Evolutionary conservation across 2,113 vertebrate genomes (phyloP).

Genomic region (Notarius lentiginosus): DNA sequence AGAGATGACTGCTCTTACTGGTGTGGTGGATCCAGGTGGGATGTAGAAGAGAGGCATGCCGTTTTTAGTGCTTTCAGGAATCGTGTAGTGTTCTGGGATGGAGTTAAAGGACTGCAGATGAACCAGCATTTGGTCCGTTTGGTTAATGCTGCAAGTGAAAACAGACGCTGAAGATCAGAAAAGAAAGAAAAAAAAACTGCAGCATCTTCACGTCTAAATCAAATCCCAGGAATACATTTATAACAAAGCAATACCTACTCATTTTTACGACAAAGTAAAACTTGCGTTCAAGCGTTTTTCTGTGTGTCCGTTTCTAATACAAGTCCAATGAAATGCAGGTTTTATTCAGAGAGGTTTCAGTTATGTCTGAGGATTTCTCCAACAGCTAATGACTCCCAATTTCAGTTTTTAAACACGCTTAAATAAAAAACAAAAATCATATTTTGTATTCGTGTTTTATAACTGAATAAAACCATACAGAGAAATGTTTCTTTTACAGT

Average conservation of each 20-base stretch:
- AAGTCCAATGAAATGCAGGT: background rate
- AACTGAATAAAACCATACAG: background rate
- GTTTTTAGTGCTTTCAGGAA: constrained; percentile 97
- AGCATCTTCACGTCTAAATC: background rate
- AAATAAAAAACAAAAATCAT: background rate
- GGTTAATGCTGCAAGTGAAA: constrained; percentile 83
- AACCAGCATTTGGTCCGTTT: constrained; percentile 98
- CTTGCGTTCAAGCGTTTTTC: background rate
- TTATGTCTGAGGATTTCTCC: background rate
- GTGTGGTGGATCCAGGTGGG: constrained; percentile 92
- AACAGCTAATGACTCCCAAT: background rate
- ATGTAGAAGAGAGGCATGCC: constrained; percentile 97
- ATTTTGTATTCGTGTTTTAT: background rate
- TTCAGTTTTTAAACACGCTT: background rate
- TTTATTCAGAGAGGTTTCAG: background rate
- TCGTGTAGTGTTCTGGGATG: constrained; percentile 92
- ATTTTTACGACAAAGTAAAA: background rate
- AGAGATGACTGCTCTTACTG: constrained; percentile 67
- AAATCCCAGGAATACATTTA: background rate
- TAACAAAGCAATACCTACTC: background rate
- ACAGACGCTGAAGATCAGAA: background rate
- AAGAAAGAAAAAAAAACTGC: background rate
- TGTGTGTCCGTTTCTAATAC: too few relatives aligned
- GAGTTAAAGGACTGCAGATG: constrained; percentile 97
- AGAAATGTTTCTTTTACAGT: too few relatives aligned